Percentiles rank a stretch among this genome's conserved stretches.
Evolutionary conservation across 35 echinoderm and acorn worm genomes (phyloP).

Genomic region (Apostichopus japonicus): DNA sequence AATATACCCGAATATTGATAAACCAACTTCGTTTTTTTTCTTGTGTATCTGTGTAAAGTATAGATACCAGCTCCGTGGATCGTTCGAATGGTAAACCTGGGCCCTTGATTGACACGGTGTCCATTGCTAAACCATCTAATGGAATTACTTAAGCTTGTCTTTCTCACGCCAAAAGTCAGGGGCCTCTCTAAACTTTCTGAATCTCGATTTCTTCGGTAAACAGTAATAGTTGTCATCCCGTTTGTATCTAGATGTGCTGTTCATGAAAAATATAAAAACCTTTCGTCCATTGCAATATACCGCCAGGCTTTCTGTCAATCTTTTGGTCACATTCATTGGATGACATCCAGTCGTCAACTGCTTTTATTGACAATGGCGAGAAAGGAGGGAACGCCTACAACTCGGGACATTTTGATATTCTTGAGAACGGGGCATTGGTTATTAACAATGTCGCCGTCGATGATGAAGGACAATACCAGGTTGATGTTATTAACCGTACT

Average conservation of each 20-base stretch:
- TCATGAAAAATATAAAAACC: neutral
- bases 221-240: neutral
- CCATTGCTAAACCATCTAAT: neutral
- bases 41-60: neutral
- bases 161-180: neutral
- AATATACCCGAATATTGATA: neutral
- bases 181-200: neutral
- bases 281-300: too few relatives aligned
- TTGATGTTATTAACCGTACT: too few relatives aligned
- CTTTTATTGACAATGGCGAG: too few relatives aligned
- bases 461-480: too few relatives aligned
- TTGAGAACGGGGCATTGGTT: too few relatives aligned
- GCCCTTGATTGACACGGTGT: neutral
- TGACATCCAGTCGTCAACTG: too few relatives aligned
- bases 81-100: neutral
- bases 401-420: too few relatives aligned
- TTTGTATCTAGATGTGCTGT: neutral
- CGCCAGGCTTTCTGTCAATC: too few relatives aligned
- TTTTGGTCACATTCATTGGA: too few relatives aligned
- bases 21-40: neutral
- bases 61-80: neutral
- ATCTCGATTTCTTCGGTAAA: neutral
- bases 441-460: too few relatives aligned
- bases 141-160: neutral
- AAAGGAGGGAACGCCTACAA: too few relatives aligned